phyloP scores from a whole-genome alignment of 2,797 vertebrate species.

The Meda fulgida region DNA sequence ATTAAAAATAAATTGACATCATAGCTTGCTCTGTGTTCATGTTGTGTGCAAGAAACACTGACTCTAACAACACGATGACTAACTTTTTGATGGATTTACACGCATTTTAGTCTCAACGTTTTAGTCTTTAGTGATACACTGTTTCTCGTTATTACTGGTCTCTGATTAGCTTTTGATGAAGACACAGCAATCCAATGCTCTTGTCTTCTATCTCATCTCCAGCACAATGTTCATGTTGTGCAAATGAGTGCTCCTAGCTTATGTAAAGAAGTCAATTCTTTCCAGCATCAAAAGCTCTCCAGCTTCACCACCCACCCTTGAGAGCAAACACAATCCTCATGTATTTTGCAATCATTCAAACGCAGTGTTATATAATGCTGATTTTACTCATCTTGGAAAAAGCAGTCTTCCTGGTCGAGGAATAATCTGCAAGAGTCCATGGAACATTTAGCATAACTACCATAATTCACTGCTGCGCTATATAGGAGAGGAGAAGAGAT shows the following conservation, averaged over 20 bases:
- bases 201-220: not conserved
- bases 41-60: not conserved
- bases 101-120: not conserved
- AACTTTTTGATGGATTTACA: too few relatives aligned
- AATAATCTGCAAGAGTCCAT: not conserved
- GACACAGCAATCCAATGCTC: not conserved
- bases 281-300: not conserved
- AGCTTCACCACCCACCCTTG: slow-evolving; percentile 1
- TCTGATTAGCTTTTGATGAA: not conserved
- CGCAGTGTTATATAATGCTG: slow-evolving; percentile 8
- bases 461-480: not conserved
- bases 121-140: too few relatives aligned
- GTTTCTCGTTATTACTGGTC: not conserved
- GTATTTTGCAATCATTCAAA: slow-evolving; percentile 36
- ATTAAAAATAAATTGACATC: not conserved
- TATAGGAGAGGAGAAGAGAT: not conserved
- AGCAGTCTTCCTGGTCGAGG: not conserved
- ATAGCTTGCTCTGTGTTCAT: not conserved
- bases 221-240: not conserved
- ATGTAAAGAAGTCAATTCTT: not conserved
- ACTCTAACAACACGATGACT: not conserved
- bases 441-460: not conserved
- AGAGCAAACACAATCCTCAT: slow-evolving; percentile 34
- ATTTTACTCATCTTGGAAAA: slow-evolving; percentile 26
- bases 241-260: slow-evolving; percentile 10